phyloP scores from a whole-genome alignment of 2,797 vertebrate species.

The Carapus acus region DNA sequence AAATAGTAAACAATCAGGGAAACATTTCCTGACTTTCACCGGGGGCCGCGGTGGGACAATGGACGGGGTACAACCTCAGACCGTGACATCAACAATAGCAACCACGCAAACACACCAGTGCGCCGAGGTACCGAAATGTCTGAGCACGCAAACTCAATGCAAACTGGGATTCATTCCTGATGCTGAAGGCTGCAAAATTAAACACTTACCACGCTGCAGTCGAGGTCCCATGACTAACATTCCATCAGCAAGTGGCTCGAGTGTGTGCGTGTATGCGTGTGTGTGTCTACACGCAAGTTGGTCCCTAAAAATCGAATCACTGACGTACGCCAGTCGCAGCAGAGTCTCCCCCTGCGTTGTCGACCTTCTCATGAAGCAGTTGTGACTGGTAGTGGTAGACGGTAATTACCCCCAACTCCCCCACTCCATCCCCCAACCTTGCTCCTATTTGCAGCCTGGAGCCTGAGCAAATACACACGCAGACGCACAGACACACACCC shows the following conservation, averaged over 20 bases:
- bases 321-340: too few relatives aligned
- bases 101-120: conserved; percentile 56
- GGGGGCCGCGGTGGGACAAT: conserved; percentile 45
- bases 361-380: conserved; percentile 11
- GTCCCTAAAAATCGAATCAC: too few relatives aligned
- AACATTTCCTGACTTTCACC: conserved; percentile 49
- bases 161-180: too few relatives aligned
- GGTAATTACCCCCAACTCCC: conserved; percentile 44
- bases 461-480: conserved; percentile 19
- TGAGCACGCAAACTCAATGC: too few relatives aligned
- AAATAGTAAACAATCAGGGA: conserved; percentile 15
- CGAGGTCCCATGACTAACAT: conserved; percentile 25
- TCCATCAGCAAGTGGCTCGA: conserved; percentile 18
- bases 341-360: conserved; percentile 25
- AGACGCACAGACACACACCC: conserved; percentile 13
- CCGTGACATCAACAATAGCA: conserved; percentile 57
- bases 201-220: conserved; percentile 27
- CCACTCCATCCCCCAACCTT: too few relatives aligned
- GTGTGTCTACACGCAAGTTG: background rate
- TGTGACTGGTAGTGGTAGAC: conserved; percentile 43
- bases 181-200: background rate
- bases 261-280: conserved; percentile 6
- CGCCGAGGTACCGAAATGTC: too few relatives aligned
- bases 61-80: conserved; percentile 30
- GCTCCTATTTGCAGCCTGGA: conserved; percentile 51